Conservation (phyloP, 2,113 vertebrate genomes). For the Eolophus roseicapilla region DNA sequence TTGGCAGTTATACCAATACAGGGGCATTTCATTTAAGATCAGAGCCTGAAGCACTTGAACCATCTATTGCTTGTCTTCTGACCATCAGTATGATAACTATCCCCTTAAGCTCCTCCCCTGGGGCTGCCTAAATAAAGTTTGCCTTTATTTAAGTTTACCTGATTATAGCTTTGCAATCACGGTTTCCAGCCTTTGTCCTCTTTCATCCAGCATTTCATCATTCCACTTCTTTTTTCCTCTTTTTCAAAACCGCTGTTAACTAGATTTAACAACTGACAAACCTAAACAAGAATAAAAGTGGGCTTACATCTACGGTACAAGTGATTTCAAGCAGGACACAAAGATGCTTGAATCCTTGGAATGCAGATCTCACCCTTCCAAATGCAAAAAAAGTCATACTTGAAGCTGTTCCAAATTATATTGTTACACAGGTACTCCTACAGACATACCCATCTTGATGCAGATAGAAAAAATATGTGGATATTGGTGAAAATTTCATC, state of each 20-base stretch:
- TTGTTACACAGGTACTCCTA: not conserved
- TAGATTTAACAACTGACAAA: not conserved
- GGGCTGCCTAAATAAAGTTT: not conserved
- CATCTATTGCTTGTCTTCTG: not conserved
- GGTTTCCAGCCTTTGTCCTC: not conserved
- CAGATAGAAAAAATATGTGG: not conserved
- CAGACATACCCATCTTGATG: not conserved
- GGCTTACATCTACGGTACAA: not conserved
- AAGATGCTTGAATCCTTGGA: not conserved
- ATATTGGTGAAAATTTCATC: not conserved
- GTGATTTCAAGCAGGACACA: not conserved
- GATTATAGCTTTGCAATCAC: not conserved
- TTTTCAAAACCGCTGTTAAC: not conserved
- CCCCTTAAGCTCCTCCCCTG: not conserved
- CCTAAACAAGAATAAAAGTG: not conserved
- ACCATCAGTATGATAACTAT: not conserved
- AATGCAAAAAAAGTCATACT: not conserved
- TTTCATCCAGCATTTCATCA: not conserved
- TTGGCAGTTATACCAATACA: not conserved
- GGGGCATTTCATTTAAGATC: not conserved
- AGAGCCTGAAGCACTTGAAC: not conserved
- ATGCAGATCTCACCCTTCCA: not conserved
- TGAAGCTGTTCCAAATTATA: not conserved
- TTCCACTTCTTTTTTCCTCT: not conserved
- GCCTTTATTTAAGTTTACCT: not conserved